A percentile compares a stretch with the other conserved stretches of the same genome.
These are phyloP conservation scores for Turdus rufiventris DNA, from an alignment of 2,113 vertebrate genomes.

Conservation along the genomic window DNA sequence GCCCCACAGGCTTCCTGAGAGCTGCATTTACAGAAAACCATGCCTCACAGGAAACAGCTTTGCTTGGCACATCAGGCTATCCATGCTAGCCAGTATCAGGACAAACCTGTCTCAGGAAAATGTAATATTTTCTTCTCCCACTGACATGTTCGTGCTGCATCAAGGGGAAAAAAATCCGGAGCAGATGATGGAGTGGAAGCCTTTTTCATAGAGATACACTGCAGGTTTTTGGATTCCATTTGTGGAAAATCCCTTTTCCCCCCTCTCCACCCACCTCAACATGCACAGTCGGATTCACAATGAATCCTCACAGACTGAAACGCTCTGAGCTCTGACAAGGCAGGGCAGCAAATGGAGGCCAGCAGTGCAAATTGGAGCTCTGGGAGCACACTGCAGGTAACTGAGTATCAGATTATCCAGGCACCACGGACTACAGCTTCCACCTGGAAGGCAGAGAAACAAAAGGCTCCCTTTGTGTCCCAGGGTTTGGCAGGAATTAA, in stretches of 20 bases:
- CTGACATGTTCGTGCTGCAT: neutral
- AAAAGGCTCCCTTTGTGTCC: conserved; percentile 23
- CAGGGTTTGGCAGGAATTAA: neutral
- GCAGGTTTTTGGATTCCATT: neutral
- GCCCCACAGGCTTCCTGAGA: neutral
- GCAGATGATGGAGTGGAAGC: neutral
- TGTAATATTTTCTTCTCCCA: neutral
- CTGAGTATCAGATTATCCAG: neutral
- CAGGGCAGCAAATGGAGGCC: neutral
- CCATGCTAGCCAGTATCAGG: neutral
- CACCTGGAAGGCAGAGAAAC: conserved; percentile 23
- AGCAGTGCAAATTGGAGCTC: neutral
- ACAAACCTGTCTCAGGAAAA: conserved; percentile 3
- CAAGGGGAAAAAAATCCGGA: neutral
- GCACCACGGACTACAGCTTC: neutral
- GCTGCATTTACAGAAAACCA: neutral
- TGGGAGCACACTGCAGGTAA: conserved; percentile 3
- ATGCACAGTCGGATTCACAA: neutral
- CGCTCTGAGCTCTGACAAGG: neutral
- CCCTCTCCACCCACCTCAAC: neutral
- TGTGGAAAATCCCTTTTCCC: conserved; percentile 33
- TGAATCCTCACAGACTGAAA: neutral
- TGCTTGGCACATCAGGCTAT: neutral
- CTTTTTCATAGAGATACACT: neutral
- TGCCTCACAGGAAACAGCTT: neutral